Base-by-base conservation (phyloP, 1,140 invertebrate species). In the Bicyclus anynana region DNA sequence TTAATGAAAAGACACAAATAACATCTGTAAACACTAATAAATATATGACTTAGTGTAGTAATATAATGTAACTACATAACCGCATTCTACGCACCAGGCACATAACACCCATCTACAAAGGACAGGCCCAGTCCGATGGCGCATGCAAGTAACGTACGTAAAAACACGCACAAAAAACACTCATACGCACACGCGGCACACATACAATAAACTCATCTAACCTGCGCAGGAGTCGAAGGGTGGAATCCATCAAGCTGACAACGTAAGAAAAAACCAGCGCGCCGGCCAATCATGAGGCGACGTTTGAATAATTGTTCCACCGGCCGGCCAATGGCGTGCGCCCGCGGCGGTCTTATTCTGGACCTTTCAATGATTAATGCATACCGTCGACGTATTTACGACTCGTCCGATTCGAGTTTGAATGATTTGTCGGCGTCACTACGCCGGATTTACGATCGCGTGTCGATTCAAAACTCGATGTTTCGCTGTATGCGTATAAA, bases 221-320 rank as follows among this genome's bases (percentile, higher is more conserved):
- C 63, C 65, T 84, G 81, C 79, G 81, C 79, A 71, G 49, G 81
- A 80, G 79, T 80, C 69, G 80, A 80, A 80, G 80, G 78, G 77
- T 65, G 73, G 74, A 69, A 82, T 77, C 77, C 72, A 79, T 84
- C 79, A 83, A 68, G 61, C 64, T 76, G 76, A 77, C 76, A 71
- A 70, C 64, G 65, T 72, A 40, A 69, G 75, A 78, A 82, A 81
- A 78, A 69, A 71, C 65, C n/a, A n/a, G 48, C 56, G 37, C 53
- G 56, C 50, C 50, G 67, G 53, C 82, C 82, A 85, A 85, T 85
- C 64, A 55, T 46, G 21, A 64, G 44, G 52, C 74, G 59, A 52
- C 65, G 74, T 85, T 82, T 79, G 74, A 82, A 84, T 83, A 84
- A 85, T 83, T 84, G 79, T 82, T 77, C 77, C 67, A 72, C 74